phyloP scores from a whole-genome alignment of 1,140 invertebrate genomes.

The Danaus plexippus region DNA sequence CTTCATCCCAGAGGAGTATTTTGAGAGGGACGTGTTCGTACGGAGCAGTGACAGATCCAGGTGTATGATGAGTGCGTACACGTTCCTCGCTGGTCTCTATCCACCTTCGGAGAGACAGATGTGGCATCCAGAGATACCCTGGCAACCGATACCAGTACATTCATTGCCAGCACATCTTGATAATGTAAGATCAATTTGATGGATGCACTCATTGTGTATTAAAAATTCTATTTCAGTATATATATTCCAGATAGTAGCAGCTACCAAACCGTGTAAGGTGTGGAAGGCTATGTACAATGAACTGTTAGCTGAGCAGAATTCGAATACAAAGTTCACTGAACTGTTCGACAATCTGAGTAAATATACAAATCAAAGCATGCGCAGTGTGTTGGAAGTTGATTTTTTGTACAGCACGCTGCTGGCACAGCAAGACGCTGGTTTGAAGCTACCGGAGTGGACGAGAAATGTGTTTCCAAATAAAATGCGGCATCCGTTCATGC shows the following conservation, averaged over 20 bases:
- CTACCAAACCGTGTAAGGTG: slow-evolving; percentile 75
- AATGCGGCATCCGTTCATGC: slow-evolving; percentile 77
- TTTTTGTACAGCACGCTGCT: slow-evolving; percentile 81
- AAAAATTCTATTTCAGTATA: slow-evolving; percentile 9
- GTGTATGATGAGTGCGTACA: slow-evolving; percentile 89
- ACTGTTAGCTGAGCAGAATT: slow-evolving; percentile 70
- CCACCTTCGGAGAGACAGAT: slow-evolving; percentile 79
- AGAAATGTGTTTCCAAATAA: slow-evolving; percentile 78
- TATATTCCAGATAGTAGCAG: slow-evolving; percentile 74
- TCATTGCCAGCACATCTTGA: slow-evolving; percentile 78
- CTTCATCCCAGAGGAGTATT: slow-evolving; percentile 77
- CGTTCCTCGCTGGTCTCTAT: slow-evolving; percentile 87
- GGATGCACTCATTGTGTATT: slow-evolving; percentile 5
- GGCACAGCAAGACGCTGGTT: slow-evolving; percentile 77
- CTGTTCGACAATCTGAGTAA: slow-evolving; percentile 77
- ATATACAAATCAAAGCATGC: slow-evolving; percentile 78
- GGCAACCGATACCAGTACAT: slow-evolving; percentile 92
- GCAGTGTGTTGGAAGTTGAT: slow-evolving; percentile 78
- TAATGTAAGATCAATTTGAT: slow-evolving; percentile 72
- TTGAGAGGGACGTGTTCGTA: slow-evolving; percentile 77
- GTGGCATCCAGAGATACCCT: slow-evolving; percentile 81
- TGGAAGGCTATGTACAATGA: slow-evolving; percentile 72
- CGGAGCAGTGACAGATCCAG: slow-evolving; percentile 86
- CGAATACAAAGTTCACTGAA: slow-evolving; percentile 71
- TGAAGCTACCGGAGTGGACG: slow-evolving; percentile 81